Conservation (phyloP, 2,113 vertebrate species). For the Gnathonemus longibarbis region DNA sequence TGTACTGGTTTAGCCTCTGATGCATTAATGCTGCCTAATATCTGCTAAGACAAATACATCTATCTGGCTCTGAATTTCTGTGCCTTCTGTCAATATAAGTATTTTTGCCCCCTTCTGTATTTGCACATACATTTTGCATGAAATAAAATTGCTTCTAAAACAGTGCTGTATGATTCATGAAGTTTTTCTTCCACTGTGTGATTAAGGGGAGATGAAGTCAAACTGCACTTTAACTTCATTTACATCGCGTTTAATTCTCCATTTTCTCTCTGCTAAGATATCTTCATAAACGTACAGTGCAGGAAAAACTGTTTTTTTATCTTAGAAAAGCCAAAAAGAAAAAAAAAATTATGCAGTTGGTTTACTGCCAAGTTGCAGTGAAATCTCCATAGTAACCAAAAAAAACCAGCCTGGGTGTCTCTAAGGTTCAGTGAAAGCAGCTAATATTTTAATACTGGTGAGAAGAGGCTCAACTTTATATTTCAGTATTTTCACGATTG, state of each 20-base stretch:
- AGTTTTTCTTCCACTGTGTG: background rate
- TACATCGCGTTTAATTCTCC: background rate
- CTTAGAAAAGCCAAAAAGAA: background rate
- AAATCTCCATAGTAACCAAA: conserved; percentile 16
- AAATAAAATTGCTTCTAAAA: background rate
- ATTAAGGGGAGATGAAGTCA: background rate
- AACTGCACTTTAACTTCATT: background rate
- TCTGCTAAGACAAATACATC: background rate
- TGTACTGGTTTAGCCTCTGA: background rate
- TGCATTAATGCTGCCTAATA: background rate
- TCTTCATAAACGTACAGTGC: background rate
- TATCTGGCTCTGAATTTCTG: background rate
- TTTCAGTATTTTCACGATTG: background rate
- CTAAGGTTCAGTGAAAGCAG: background rate
- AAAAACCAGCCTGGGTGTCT: background rate
- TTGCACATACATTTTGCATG: background rate
- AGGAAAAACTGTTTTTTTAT: background rate
- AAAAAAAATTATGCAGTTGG: conserved; percentile 1
- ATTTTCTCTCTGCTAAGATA: background rate
- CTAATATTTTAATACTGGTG: background rate
- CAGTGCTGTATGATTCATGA: background rate
- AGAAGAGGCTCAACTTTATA: background rate
- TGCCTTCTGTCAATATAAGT: background rate
- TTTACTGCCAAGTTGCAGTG: background rate
- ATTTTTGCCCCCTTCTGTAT: background rate